Base-by-base conservation (phyloP, 2,797 vertebrate genomes). In the Gobionotothen gibberifrons region DNA sequence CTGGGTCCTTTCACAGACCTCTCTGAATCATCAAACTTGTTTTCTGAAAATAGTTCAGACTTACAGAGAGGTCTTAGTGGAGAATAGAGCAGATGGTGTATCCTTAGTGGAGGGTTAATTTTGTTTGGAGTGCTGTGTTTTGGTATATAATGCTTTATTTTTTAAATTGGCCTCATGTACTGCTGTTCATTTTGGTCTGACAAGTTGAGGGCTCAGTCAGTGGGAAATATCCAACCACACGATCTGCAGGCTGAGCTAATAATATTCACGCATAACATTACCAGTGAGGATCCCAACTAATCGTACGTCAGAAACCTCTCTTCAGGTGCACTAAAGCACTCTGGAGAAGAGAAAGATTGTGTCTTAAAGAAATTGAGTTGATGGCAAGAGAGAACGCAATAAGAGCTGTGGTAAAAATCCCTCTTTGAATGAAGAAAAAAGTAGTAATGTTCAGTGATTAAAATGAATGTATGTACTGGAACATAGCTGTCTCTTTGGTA, bases 31-130 rank as follows among this genome's bases (percentile, higher is more conserved):
- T 58, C 13, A 40, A 74, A 22, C 40, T 58, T 49, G 26, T 74
- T 78, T 52, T 64, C 69, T 73, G 59, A 69, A 84, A 79, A 70
- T 64, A 76, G 74, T 58, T 76, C 36, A 82, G 58, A 68, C 39
- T 58, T 57, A 72, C 15, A 58, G 54, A 78, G 53, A 49, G 59
- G 68, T 75, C 46, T 29, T 22, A 53, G 56, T 74, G 49, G 54
- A 57, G 48, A 74, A 60, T 19, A 44, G 42, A 79, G 81, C 43
- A 72, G 72, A 73, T 78, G 58, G 78, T 76, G 40, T 58, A 60
- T 78, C 76, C 57, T 52, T 66, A 62, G 19, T 72, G 42, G 53
- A 71, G 10, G n/a, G 55, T 32, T 74, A 58, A 58, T 3, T 69
- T 69, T 66, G 61, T 74, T 69, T 69, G 19, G 39, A 74, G 59